Conservation (phyloP, 2,797 vertebrate genomes). For the Chromobotia macracanthus region DNA sequence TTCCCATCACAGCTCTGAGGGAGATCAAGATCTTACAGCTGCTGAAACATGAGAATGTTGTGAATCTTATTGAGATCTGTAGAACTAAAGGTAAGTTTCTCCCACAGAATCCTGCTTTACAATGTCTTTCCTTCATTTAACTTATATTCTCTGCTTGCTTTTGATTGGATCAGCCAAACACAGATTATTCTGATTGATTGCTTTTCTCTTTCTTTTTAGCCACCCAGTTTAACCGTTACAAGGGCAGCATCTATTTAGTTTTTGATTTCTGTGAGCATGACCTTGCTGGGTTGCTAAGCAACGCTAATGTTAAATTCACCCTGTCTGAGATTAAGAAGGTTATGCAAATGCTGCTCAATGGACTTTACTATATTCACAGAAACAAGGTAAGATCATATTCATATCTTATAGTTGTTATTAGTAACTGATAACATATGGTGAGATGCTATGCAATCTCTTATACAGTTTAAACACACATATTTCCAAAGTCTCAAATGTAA, state of each 20-base stretch:
- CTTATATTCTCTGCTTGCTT: not conserved
- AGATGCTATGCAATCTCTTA: no score
- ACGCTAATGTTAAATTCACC: slow-evolving; percentile 96
- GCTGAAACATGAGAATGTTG: slow-evolving; percentile 96
- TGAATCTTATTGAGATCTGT: slow-evolving; percentile 98
- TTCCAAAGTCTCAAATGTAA: no score
- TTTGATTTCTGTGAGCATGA: slow-evolving; percentile 99
- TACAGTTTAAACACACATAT: no score
- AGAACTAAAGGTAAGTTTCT: slow-evolving; percentile 90
- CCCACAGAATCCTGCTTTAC: not conserved
- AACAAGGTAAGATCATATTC: slow-evolving; percentile 86
- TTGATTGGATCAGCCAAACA: not conserved
- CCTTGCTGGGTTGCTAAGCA: slow-evolving; percentile 93
- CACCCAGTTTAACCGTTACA: slow-evolving; percentile 95
- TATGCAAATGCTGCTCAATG: slow-evolving; percentile 98
- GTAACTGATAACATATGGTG: no score
- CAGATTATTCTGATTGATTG: not conserved
- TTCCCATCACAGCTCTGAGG: slow-evolving; percentile 94
- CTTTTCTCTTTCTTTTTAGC: slow-evolving; percentile 71
- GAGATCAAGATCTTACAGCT: slow-evolving; percentile 98
- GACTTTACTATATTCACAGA: slow-evolving; percentile 97
- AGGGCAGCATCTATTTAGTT: slow-evolving; percentile 97
- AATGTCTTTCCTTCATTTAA: no score
- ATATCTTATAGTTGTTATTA: no score
- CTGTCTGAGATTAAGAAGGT: slow-evolving; percentile 97